A percentile compares a stretch with the other conserved stretches of the same genome.
Evolutionary conservation across 2,888 invertebrate genomes (phyloP).

Genomic region (Sarcophaga variegata): DNA sequence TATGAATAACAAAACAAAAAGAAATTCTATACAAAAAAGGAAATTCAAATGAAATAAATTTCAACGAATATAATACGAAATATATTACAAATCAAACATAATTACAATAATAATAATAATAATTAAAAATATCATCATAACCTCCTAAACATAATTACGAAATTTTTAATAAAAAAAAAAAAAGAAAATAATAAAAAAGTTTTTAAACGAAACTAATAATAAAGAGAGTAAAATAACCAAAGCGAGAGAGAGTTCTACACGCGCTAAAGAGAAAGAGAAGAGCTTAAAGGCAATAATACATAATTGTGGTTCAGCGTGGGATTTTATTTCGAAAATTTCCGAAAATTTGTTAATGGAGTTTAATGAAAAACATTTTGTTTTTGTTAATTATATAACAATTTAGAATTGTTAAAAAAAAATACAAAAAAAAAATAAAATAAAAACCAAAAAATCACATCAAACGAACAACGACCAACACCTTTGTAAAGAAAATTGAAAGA

Average conservation of each 20-base stretch:
- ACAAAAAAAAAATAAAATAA: slow-evolving; percentile 2
- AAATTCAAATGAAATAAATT: slow-evolving; percentile 57
- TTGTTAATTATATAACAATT: slow-evolving; percentile 41
- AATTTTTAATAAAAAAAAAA: slow-evolving; percentile 20
- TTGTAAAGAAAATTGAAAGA: slow-evolving; percentile 54
- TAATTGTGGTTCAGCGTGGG: slow-evolving; percentile 58
- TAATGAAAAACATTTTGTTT: not conserved
- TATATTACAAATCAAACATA: slow-evolving; percentile 30
- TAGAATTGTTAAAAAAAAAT: slow-evolving; percentile 14
- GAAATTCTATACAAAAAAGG: slow-evolving; percentile 5
- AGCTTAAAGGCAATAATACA: slow-evolving; percentile 6
- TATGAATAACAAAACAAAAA: not conserved
- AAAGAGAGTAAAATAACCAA: slow-evolving; percentile 20
- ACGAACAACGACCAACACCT: slow-evolving; percentile 71
- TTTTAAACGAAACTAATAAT: slow-evolving; percentile 6
- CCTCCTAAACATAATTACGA: slow-evolving; percentile 65
- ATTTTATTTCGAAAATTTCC: slow-evolving; percentile 6
- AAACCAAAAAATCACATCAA: slow-evolving; percentile 29
- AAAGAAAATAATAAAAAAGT: not conserved
- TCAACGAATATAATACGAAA: slow-evolving; percentile 58
- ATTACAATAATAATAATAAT: slow-evolving; percentile 25
- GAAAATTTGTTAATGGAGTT: slow-evolving; percentile 28
- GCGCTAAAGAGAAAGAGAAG: not conserved
- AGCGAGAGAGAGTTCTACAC: slow-evolving; percentile 37
- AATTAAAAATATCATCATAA: slow-evolving; percentile 45